These are phyloP conservation scores for Dexiosoma caninum DNA, from an alignment of 2,888 invertebrate genomes.

Conservation along the genomic window DNA sequence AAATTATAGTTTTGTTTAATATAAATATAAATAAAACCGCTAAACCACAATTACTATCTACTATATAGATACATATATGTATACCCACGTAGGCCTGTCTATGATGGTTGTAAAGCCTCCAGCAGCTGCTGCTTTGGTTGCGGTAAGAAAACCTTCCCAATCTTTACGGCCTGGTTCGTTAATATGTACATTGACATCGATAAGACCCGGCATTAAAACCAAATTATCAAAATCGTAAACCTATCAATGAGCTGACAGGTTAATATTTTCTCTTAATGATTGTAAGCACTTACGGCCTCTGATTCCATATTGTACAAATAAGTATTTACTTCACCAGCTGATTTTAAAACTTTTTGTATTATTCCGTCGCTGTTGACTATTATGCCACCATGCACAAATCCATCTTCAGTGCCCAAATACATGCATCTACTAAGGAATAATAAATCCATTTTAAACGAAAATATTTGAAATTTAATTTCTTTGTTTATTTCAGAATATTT, in stretches of 20 bases:
- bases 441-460: conserved; percentile 72
- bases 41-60: too few relatives aligned
- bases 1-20: too few relatives aligned
- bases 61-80: background rate
- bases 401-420: conserved; percentile 78
- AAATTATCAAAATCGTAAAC: conserved; percentile 79
- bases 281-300: conserved; percentile 79
- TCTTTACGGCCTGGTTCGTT: conserved; percentile 85
- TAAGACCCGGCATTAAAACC: conserved; percentile 83
- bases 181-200: conserved; percentile 86
- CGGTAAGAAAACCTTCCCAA: conserved; percentile 85
- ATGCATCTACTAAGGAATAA: conserved; percentile 78
- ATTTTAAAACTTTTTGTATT: conserved; percentile 79
- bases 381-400: conserved; percentile 81
- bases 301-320: conserved; percentile 78
- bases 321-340: conserved; percentile 78
- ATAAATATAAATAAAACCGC: too few relatives aligned
- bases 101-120: conserved; percentile 86
- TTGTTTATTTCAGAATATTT: background rate
- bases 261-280: too few relatives aligned
- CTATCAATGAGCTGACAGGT: conserved; percentile 60
- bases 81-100: conserved; percentile 84
- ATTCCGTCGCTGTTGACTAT: conserved; percentile 80
- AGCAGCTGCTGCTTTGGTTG: conserved; percentile 85
- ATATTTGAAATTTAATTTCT: background rate